These are phyloP conservation scores for Corythornis madagascariensis DNA, from an alignment of 2,113 vertebrate genomes.

Conservation along the genomic window DNA sequence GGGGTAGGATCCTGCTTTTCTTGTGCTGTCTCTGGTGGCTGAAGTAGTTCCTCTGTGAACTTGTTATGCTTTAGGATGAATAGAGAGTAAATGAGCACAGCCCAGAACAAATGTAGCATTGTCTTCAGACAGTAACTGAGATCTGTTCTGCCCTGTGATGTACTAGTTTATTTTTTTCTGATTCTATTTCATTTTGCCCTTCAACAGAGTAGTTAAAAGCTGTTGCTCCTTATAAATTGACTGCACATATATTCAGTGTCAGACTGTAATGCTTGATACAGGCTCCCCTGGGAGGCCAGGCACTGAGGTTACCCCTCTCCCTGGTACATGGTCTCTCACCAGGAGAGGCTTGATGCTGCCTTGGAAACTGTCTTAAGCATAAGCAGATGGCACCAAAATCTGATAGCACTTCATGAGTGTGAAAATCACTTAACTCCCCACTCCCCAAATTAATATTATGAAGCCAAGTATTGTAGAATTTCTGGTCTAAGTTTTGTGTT, in stretches of 20 bases:
- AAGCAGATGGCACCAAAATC: constrained; percentile 54
- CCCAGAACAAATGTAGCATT: background rate
- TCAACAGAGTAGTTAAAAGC: background rate
- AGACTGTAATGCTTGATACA: background rate
- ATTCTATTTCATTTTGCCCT: background rate
- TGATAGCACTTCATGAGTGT: background rate
- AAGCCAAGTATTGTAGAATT: background rate
- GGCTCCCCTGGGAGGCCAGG: constrained; percentile 1
- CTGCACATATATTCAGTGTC: constrained; percentile 42
- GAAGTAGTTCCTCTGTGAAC: background rate
- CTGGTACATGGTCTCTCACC: background rate
- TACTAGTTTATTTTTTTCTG: background rate
- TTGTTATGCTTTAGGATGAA: background rate
- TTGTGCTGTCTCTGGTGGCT: background rate
- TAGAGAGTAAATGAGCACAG: background rate
- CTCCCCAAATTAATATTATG: constrained; percentile 7
- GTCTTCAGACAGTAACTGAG: background rate
- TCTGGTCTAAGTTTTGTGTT: background rate
- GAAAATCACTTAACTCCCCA: constrained; percentile 44
- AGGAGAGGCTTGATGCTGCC: background rate
- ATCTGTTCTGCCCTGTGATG: background rate
- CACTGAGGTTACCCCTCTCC: background rate
- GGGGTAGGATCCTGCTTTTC: background rate
- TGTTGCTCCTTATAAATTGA: constrained; percentile 1
- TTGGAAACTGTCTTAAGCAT: constrained; percentile 16